A percentile compares a stretch with the other conserved stretches of the same genome.
phyloP scores from a whole-genome alignment of 2,113 vertebrate species.

The Anthoscopus minutus region DNA sequence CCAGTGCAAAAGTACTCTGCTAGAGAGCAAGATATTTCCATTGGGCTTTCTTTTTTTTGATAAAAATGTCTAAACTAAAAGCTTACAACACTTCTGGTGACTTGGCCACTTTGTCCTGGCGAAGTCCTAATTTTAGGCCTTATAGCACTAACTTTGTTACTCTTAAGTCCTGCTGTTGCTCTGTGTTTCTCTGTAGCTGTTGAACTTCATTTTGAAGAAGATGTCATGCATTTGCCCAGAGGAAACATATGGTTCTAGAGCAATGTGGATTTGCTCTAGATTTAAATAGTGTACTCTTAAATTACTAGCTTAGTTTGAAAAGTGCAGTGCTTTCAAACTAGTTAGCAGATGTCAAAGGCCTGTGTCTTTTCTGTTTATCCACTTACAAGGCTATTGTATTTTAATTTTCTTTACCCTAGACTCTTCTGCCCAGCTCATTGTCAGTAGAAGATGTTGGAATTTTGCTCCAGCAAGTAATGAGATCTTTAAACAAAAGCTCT shows the following conservation, averaged over 20 bases:
- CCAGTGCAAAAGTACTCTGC: neutral
- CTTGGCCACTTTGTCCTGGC: neutral
- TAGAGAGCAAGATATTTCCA: neutral
- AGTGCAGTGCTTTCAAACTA: neutral
- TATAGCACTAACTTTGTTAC: neutral
- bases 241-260: neutral
- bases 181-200: neutral
- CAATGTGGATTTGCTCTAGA: neutral
- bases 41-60: neutral
- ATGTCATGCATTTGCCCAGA: neutral
- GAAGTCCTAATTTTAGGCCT: neutral
- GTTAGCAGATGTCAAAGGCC: neutral
- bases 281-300: neutral
- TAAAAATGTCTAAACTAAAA: neutral
- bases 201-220: neutral
- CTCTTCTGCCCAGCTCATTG: constrained; percentile 88
- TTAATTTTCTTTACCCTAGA: constrained; percentile 65
- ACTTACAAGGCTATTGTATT: neutral
- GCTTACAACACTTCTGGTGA: rapidly evolving
- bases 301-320: neutral
- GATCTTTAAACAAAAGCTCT: constrained; percentile 77
- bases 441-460: constrained; percentile 84
- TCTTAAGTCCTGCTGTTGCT: neutral
- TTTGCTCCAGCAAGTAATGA: constrained; percentile 87
- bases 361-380: neutral